Percentiles rank a stretch among this genome's conserved stretches.
These are phyloP conservation scores for Muscicapa adusta DNA, from an alignment of 2,113 vertebrate species.

Conservation along the genomic window DNA sequence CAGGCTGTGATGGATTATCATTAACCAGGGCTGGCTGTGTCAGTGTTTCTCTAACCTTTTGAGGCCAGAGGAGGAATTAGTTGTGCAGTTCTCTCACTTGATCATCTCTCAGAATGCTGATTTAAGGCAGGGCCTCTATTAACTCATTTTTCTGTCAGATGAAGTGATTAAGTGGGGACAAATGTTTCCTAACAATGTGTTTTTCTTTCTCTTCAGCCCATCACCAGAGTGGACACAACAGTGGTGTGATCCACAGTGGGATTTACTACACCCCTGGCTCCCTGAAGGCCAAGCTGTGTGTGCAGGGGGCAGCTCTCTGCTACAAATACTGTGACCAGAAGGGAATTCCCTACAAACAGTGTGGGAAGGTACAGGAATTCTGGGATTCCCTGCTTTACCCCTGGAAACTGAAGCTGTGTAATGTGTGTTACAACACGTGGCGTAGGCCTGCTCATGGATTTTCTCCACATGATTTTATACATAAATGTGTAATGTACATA, in stretches of 20 bases:
- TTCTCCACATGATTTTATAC: background rate
- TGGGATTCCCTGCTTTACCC: background rate
- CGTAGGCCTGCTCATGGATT: fast-evolving
- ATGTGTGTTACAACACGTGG: fast-evolving
- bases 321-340: conserved; percentile 92
- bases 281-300: conserved; percentile 92
- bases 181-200: background rate
- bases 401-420: background rate
- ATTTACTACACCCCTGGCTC: conserved; percentile 96
- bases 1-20: background rate
- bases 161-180: background rate
- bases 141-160: background rate
- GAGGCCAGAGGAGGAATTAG: background rate
- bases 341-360: conserved; percentile 86
- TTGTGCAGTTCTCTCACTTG: background rate
- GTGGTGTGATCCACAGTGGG: conserved; percentile 96
- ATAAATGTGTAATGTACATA: background rate
- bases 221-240: conserved; percentile 96
- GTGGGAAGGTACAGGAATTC: conserved; percentile 84
- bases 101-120: background rate
- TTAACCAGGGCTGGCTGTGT: background rate
- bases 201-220: conserved; percentile 70
- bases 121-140: background rate
- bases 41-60: background rate
- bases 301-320: conserved; percentile 84